Evolutionary conservation across 2,888 invertebrate species (phyloP).

Genomic region (Lamproptera curius): DNA sequence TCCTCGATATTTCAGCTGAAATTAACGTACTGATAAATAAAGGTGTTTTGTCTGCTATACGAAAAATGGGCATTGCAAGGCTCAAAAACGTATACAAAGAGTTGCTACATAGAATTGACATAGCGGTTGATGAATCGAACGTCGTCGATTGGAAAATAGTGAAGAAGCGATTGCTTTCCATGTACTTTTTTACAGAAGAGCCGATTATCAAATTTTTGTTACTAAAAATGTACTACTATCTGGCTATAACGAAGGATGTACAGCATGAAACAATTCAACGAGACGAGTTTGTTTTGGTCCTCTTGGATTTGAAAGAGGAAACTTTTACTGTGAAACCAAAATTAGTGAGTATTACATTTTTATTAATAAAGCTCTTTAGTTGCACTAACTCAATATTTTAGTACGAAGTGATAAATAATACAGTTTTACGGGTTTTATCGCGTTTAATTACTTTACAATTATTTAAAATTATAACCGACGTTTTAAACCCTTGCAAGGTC

Average conservation of each 20-base stretch:
- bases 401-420: too few relatives aligned
- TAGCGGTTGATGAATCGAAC: not conserved
- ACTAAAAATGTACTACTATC: conserved; percentile 10
- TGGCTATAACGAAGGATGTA: conserved; percentile 2
- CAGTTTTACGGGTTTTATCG: too few relatives aligned
- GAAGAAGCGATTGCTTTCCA: conserved; percentile 1
- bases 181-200: conserved; percentile 2
- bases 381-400: too few relatives aligned
- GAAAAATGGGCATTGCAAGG: conserved; percentile 1
- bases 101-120: conserved; percentile 1
- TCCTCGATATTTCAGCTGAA: conserved; percentile 8
- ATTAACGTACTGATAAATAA: not conserved
- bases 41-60: not conserved
- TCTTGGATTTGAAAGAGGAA: conserved; percentile 3
- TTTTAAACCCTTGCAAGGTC: too few relatives aligned
- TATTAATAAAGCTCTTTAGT: too few relatives aligned
- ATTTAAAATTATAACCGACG: too few relatives aligned
- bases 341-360: too few relatives aligned
- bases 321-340: too few relatives aligned
- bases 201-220: conserved; percentile 13
- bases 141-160: not conserved
- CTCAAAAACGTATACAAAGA: not conserved
- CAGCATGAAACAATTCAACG: not conserved
- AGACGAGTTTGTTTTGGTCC: conserved; percentile 2
- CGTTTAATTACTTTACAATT: too few relatives aligned